Base-by-base conservation (phyloP, 2,113 vertebrate species). In the Candoia aspera region DNA sequence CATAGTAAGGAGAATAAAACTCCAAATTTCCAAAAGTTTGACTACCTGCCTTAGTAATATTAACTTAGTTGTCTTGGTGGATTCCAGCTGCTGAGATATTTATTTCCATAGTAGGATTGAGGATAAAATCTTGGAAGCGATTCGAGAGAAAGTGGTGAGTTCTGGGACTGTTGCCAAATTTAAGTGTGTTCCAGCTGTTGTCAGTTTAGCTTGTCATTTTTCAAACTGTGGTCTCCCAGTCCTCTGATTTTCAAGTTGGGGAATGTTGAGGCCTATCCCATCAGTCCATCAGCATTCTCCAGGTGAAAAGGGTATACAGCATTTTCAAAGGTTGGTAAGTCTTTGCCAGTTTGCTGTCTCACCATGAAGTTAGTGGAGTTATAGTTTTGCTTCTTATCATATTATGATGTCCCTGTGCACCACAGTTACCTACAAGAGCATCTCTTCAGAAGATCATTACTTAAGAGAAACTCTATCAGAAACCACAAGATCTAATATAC, bases 91-190 rank as follows among this genome's bases (percentile, higher is more conserved):
- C 26, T n/a, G 10, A n/a, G 46, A 24, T 60, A 29, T 46, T 26
- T 86, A 6, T 55, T 37, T 68, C 6, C 11, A 2, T 58, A 58
- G 9, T 8, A 73, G 46, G 29, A 23, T 23, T 57, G n/a, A 86
- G 83, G 12, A 21, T 49, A 84, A 53, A 29, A 0, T 0, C 13
- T 49, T 0, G 0, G 9, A 12, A 0, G 0, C 57, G 6, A 11
- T 23, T 1, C 15, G 79, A 42, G 2, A 10, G 54, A 13, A 24
- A 4, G 19, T 84, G 83, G 15, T 46, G 98, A 99, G 0, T 19
- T 0, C 0, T 79, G 0, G 3, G 24, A 0, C 2, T 46, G 8
- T 37, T 4, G 2, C 0, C 10, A 26, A 84, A 3, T 46, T 53
- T 55, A 23, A 9, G 6, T 0, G 0, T 10, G 0, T 2, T 0